Evolutionary conservation across 2,113 vertebrate species (phyloP), one percentile per base, ranked within the genome.

Genomic region (Cercopithecus mona): DNA sequence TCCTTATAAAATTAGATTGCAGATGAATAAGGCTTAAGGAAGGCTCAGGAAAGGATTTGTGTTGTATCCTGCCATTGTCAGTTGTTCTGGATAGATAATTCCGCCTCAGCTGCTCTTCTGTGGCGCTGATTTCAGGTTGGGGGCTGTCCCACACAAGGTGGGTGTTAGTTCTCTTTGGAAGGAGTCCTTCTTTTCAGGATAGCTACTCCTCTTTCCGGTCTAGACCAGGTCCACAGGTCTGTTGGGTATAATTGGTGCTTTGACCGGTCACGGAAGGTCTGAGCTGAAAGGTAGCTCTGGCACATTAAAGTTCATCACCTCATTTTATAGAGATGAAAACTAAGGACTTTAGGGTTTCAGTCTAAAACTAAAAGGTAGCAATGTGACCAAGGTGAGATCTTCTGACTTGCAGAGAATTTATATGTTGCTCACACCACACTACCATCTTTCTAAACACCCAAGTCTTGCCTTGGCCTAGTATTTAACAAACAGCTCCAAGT

Each of bases 1-100:
- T 83, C 23, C 86, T 79, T 87, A 76, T 68, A 73, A 88, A 97
- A 96, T 82, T 79, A 61, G 73, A 90, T 57, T 12, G 59, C 4
- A 11, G 10, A 43, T n/a, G 78, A 96, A 13, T 59, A 64, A 5
- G 92, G 89, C 55, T 73, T 16, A 25, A 64, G 81, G 59, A 85
- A 6, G 40, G 27, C n/a, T 92, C 5, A 2, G 79, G 82, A 68
- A 27, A 64, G 59, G 59, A 55, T 30, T 3, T 10, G 11, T 17
- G 57, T 8, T 8, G 0, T 1, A 7, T 45, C 25, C 23, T 1
- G 17, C 25, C 8, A 8, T 23, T 86, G 66, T 66, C 64, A 73
- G 85, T 30, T 25, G 43, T 27, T 88, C n/a, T 14, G 43, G 64
- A 14, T 23, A 85, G n/a, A 30, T 57, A 8, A 6, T 57, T 92